These are phyloP conservation scores for human (Homo sapiens) DNA, from an alignment of 2,113 vertebrate species.

Conservation along the genomic window DNA sequence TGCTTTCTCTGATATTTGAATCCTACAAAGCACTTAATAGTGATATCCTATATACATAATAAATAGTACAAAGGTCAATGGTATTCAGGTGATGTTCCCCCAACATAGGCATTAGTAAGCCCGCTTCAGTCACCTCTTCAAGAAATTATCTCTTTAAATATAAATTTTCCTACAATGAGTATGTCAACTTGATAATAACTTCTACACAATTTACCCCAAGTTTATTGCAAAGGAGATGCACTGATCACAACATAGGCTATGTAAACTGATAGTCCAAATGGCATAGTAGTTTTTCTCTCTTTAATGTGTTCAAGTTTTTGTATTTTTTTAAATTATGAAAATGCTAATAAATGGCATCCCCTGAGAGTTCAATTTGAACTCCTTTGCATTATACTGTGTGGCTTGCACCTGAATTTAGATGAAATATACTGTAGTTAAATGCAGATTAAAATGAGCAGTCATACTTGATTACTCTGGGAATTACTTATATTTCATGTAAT, in stretches of 20 bases:
- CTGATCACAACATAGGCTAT: neutral
- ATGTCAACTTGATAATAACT: neutral
- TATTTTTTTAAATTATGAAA: slow-evolving; percentile 9
- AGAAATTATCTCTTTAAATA: neutral
- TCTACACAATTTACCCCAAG: neutral
- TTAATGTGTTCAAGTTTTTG: neutral
- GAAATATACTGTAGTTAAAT: slow-evolving; percentile 2
- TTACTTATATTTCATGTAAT: slow-evolving; percentile 58
- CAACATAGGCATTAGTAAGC: neutral
- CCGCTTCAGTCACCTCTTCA: neutral
- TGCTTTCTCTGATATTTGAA: neutral
- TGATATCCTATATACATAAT: neutral
- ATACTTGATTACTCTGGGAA: slow-evolving; percentile 48
- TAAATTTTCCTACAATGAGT: neutral
- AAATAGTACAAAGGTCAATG: neutral
- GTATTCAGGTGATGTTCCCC: neutral
- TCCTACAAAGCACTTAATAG: neutral
- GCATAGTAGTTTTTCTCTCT: neutral
- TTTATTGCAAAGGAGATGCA: neutral
- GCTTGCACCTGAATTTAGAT: slow-evolving; percentile 37
- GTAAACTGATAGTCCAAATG: neutral
- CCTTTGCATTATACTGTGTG: neutral
- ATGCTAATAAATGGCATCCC: neutral
- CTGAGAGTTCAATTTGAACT: neutral
- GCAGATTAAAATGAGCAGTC: slow-evolving; percentile 43